Conservation (phyloP, 1,140 invertebrate species). For the Diuraphis noxia region DNA sequence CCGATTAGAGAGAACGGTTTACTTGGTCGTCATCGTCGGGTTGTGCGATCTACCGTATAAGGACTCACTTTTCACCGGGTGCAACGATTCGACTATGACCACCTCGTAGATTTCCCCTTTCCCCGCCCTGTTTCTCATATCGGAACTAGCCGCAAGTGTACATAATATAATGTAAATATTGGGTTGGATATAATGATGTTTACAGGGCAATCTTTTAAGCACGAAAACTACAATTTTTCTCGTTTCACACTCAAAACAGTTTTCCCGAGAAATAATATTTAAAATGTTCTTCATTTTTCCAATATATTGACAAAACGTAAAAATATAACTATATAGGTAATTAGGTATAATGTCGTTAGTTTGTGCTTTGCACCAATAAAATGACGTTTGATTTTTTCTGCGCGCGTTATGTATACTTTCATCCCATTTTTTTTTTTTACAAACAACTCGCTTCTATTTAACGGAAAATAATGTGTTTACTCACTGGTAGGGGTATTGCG, state of each 20-base stretch:
- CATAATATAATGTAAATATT: neutral
- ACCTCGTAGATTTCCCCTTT: neutral
- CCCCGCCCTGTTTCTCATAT: neutral
- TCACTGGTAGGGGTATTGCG: slow-evolving; percentile 54
- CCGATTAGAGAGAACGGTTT: neutral
- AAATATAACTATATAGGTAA: neutral
- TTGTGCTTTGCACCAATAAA: neutral
- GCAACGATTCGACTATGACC: neutral
- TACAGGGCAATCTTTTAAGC: too few relatives aligned
- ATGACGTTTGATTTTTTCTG: neutral
- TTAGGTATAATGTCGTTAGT: too few relatives aligned
- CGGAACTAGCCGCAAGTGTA: neutral
- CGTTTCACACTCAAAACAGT: too few relatives aligned
- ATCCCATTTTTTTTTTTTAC: neutral
- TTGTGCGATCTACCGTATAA: slow-evolving; percentile 30
- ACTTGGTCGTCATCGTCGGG: neutral
- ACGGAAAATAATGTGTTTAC: neutral
- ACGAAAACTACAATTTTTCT: too few relatives aligned
- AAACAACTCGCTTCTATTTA: neutral
- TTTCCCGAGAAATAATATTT: too few relatives aligned
- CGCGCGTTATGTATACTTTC: neutral
- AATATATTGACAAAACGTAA: too few relatives aligned
- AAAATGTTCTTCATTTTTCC: too few relatives aligned
- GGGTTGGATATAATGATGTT: neutral
- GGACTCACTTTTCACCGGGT: neutral